phyloP scores from a whole-genome alignment of 1,140 invertebrate species.

The Lepidurus apus region DNA sequence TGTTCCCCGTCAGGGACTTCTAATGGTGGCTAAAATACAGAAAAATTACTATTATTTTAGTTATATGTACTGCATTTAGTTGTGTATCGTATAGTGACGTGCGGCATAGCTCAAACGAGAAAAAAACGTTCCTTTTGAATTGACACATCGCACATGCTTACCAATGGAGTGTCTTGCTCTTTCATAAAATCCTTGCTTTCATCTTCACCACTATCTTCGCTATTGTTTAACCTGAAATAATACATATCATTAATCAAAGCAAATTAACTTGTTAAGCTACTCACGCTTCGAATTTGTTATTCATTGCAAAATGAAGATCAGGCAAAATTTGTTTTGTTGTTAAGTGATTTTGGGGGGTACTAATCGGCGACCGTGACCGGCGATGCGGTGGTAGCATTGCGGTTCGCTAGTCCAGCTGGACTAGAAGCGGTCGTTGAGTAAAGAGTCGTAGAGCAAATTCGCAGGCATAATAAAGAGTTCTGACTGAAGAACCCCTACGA shows the following conservation, averaged over 20 bases:
- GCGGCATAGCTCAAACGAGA: not conserved
- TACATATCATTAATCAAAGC: conserved; percentile 33
- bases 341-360: not conserved
- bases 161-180: conserved; percentile 30
- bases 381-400: too few species aligned
- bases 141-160: too few species aligned
- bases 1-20: conserved; percentile 71
- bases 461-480: too few species aligned
- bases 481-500: too few species aligned
- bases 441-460: too few species aligned
- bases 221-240: conserved; percentile 52
- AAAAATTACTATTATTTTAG: not conserved
- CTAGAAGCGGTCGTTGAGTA: too few species aligned
- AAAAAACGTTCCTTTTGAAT: conserved; percentile 37
- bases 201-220: conserved; percentile 55
- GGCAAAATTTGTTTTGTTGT: not conserved
- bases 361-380: not conserved
- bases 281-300: conserved; percentile 61
- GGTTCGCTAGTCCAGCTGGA: too few species aligned
- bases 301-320: conserved; percentile 45
- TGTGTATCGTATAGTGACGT: not conserved
- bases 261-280: conserved; percentile 40
- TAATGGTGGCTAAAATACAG: conserved; percentile 47
- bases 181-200: conserved; percentile 41
- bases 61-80: conserved; percentile 18